Conservation (phyloP, 1,140 invertebrate species). For the Philotrypesis tridentata region DNA sequence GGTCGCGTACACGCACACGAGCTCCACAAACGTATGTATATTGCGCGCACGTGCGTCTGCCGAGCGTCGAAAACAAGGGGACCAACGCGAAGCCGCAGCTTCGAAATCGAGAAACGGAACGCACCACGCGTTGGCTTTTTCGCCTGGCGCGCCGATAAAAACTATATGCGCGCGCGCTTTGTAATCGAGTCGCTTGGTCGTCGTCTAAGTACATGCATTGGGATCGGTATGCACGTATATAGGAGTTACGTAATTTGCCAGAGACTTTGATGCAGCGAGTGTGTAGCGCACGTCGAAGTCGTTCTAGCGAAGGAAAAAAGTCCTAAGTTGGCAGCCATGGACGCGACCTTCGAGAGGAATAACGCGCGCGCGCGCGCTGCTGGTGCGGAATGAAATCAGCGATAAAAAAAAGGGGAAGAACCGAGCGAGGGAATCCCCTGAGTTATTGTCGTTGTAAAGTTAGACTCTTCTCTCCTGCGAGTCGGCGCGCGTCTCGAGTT, state of each 20-base stretch:
- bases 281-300: too few species aligned
- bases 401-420: neutral
- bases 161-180: neutral
- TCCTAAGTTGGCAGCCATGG: neutral
- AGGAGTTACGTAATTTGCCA: neutral
- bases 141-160: neutral
- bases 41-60: neutral
- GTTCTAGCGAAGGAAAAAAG: neutral
- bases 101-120: too few species aligned
- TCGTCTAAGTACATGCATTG: neutral
- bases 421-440: neutral
- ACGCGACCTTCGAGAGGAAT: neutral
- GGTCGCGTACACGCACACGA: too few species aligned
- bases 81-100: neutral
- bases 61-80: neutral
- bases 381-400: neutral
- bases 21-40: too few species aligned
- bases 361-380: neutral
- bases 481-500: too few species aligned
- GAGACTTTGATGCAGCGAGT: neutral
- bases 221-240: neutral
- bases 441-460: too few species aligned
- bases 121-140: neutral
- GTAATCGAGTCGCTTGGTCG: neutral
- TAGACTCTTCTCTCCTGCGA: too few species aligned